Base-by-base conservation (phyloP, 2,113 vertebrate species). In the Neogale vison region DNA sequence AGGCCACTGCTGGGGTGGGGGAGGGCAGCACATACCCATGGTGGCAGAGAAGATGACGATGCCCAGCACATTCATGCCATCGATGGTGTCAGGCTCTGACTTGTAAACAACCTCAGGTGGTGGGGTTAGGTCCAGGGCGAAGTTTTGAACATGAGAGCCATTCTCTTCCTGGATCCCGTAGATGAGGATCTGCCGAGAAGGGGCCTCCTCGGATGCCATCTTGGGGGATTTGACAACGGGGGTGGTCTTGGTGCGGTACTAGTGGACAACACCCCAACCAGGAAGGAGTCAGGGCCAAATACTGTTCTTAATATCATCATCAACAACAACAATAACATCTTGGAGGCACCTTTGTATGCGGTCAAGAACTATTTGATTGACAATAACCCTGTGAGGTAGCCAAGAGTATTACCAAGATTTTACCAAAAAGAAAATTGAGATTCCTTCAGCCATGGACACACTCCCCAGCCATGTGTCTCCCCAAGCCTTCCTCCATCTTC, bases 11-110 rank as follows among this genome's bases (percentile, higher is more conserved):
- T 0, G 1, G 26, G 2, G 1, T 12, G 11, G 23, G 34, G 3
- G 14, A 52, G 4, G 71, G 20, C 20, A 45, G n/a, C 50, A 97
- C 99, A n/a, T 98, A 99, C 99, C 99, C 99, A 99, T 99, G 0
- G 99, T 99, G 71, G 99, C 99, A 3, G 99, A 99, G 98, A 99
- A 99, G 97, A 99, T 99, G 90, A 99, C 99, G 4, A 99, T 99
- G 42, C 99, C 99, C n/a, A 99, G 98, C 34, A 99, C 99, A 0
- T 99, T 99, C 99, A 99, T 99, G 98, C 99, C 99, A 0, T 99
- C 99, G 0, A 99, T 99, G 76, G 99, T 99, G 36, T 99, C 99
- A 0, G 99, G 99, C 7, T 99, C 99, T 0, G 99, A 99, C 92
- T 99, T 99, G 98, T 99, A 99, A 88, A 99, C 97, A 88, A 99